Evolutionary conservation across 2,113 vertebrate species (phyloP).

Genomic region (Tragelaphus imberbis): DNA sequence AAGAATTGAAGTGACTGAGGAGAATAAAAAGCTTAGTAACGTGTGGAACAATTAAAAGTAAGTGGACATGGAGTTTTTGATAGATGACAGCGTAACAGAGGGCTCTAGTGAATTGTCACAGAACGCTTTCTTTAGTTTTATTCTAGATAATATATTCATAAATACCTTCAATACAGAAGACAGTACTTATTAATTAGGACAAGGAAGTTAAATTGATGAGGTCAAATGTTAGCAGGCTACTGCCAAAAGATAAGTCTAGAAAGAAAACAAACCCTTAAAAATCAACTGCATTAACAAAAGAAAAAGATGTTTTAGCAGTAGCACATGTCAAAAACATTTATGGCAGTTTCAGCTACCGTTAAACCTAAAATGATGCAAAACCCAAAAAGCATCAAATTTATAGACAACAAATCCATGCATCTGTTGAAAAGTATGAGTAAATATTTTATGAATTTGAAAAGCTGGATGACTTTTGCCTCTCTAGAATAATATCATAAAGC

Average conservation of each 20-base stretch:
- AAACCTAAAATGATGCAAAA: background rate
- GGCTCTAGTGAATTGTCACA: background rate
- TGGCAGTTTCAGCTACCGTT: background rate
- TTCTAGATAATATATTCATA: background rate
- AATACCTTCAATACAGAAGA: background rate
- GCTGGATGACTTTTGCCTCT: background rate
- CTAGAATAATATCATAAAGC: background rate
- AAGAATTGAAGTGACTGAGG: background rate
- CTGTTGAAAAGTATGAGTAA: background rate
- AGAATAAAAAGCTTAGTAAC: background rate
- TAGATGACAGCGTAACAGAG: background rate
- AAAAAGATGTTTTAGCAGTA: background rate
- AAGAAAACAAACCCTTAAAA: background rate
- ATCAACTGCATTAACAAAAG: background rate
- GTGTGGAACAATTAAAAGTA: background rate
- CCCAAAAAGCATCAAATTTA: background rate
- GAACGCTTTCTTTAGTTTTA: background rate
- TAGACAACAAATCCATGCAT: background rate
- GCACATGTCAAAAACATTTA: background rate
- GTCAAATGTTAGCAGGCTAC: background rate
- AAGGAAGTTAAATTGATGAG: background rate
- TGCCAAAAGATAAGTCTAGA: background rate
- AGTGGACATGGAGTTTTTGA: background rate
- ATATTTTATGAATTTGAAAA: background rate
- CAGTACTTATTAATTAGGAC: background rate